Conservation (phyloP, 92 coral and sea anemone genomes). For the Parazoanthus swiftii region DNA sequence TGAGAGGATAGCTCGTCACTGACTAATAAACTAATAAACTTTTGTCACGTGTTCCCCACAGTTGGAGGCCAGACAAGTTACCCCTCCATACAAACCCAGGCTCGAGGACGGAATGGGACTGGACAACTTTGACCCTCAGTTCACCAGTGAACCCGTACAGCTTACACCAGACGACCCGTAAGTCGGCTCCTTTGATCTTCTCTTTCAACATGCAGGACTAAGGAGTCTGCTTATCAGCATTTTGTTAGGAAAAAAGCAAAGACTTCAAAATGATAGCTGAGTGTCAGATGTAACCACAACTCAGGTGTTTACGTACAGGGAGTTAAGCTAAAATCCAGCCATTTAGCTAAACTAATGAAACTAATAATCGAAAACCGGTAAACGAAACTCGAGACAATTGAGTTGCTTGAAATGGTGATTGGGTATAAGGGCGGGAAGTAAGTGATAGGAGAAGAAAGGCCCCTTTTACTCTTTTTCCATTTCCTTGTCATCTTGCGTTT, state of each 20-base stretch:
- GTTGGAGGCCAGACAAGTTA: conserved; percentile 95
- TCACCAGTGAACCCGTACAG: conserved; percentile 91
- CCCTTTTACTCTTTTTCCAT: too few species aligned
- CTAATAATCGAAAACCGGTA: too few species aligned
- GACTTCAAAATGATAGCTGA: background rate
- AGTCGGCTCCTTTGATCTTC: conserved; percentile 36
- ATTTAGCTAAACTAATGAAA: too few species aligned
- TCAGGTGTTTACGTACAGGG: background rate
- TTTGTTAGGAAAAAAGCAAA: background rate
- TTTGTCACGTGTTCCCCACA: conserved; percentile 30
- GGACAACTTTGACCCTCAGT: conserved; percentile 97
- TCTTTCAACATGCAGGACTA: background rate
- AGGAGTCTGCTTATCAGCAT: background rate
- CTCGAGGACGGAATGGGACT: conserved; percentile 87
- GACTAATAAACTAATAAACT: background rate
- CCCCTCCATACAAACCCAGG: conserved; percentile 96
- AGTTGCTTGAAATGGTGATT: too few species aligned
- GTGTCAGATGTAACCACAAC: background rate
- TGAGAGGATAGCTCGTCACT: background rate
- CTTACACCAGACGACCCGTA: conserved; percentile 99
- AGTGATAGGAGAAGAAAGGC: too few species aligned
- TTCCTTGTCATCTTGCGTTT: too few species aligned
- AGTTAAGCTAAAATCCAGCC: background rate
- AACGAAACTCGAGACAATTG: too few species aligned
- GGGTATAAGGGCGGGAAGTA: too few species aligned